Conservation (phyloP, 2,797 vertebrate genomes). For the Garrulus glandarius region DNA sequence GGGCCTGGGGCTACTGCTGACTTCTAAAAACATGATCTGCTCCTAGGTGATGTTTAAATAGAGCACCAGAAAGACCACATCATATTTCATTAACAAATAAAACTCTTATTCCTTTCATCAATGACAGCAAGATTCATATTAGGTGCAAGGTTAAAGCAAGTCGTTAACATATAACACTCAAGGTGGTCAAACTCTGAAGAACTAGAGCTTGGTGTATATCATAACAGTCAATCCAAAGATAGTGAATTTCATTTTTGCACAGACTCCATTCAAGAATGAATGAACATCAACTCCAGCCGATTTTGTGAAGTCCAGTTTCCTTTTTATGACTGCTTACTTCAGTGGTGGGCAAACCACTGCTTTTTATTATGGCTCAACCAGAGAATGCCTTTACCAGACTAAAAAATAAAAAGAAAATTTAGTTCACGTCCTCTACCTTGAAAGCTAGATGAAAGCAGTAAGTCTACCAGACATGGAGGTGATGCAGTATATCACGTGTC, state of each 20-base stretch:
- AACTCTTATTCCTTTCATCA: constrained; percentile 72
- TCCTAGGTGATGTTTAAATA: constrained; percentile 78
- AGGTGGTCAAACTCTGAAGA: constrained; percentile 42
- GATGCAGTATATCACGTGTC: background rate
- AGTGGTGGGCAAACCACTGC: background rate
- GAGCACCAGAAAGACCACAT: constrained; percentile 77
- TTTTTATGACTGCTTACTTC: background rate
- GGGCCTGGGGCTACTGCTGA: constrained; percentile 72
- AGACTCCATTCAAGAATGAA: background rate
- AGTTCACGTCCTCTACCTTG: background rate
- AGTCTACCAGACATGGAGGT: background rate
- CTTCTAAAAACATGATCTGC: constrained; percentile 75
- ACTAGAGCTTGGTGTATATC: constrained; percentile 25
- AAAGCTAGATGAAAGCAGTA: constrained; percentile 26
- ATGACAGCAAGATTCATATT: constrained; percentile 64
- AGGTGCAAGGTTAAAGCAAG: constrained; percentile 39
- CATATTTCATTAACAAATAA: constrained; percentile 88
- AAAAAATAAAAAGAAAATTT: background rate
- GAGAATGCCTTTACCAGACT: background rate
- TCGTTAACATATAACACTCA: constrained; percentile 67
- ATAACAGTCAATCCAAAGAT: constrained; percentile 33
- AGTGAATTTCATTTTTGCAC: constrained; percentile 38
- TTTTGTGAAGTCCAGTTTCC: background rate
- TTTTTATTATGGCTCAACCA: background rate
- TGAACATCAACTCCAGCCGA: background rate